Conservation (phyloP, 2,888 invertebrate species). For the Sarcophaga subvicina region DNA sequence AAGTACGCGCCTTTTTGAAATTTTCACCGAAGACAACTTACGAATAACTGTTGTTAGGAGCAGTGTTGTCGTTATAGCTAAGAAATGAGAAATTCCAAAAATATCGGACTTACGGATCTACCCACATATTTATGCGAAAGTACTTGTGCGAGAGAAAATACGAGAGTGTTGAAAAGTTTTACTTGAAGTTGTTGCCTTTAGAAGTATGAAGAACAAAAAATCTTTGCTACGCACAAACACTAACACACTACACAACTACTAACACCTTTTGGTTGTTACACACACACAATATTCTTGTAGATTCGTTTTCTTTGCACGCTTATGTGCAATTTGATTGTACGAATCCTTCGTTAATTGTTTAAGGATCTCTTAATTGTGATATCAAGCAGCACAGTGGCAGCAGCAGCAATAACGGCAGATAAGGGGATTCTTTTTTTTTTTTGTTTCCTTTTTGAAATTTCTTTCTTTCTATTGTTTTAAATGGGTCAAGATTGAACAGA, state of each 20-base stretch:
- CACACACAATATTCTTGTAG: background rate
- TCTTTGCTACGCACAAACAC: background rate
- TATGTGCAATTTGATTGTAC: background rate
- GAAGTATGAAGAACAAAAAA: background rate
- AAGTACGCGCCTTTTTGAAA: too few relatives aligned
- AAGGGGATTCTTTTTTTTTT: background rate
- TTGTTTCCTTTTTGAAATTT: background rate
- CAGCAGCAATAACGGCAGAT: background rate
- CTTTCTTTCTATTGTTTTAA: slow-evolving; percentile 32
- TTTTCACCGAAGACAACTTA: too few relatives aligned
- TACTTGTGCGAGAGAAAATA: background rate
- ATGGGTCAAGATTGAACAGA: slow-evolving; percentile 40
- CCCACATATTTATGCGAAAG: background rate
- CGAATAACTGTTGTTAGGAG: too few relatives aligned
- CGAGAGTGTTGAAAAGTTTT: background rate
- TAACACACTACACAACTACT: background rate
- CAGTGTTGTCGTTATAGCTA: too few relatives aligned
- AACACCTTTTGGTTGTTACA: background rate
- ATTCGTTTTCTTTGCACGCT: background rate
- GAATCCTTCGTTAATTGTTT: slow-evolving; percentile 49
- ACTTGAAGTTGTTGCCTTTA: background rate
- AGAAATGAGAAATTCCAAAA: too few relatives aligned
- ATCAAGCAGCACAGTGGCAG: background rate
- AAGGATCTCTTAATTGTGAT: slow-evolving; percentile 25
- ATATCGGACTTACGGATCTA: too few relatives aligned